A percentile compares a stretch with the other conserved stretches of the same genome.
phyloP scores from a whole-genome alignment of 2,113 vertebrate species.

The Serinus canaria region DNA sequence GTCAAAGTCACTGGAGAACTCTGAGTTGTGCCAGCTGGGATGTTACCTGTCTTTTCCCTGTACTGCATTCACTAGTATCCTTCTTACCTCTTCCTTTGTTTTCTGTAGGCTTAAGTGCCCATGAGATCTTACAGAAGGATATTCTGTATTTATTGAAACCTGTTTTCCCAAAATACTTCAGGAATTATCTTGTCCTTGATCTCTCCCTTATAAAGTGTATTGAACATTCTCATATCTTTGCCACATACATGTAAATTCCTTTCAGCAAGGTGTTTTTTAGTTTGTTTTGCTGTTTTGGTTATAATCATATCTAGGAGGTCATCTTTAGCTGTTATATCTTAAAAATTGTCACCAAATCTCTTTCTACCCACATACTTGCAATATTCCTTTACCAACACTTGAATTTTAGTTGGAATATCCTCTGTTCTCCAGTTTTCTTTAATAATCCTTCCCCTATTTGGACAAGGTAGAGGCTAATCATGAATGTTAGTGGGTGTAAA shows the following conservation, averaged over 20 bases:
- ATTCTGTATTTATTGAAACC: background rate
- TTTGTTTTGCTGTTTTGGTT: background rate
- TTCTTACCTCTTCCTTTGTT: background rate
- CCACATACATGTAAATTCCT: background rate
- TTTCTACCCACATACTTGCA: background rate
- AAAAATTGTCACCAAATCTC: background rate
- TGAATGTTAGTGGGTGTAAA: background rate
- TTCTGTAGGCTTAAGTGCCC: background rate
- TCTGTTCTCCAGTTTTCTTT: background rate
- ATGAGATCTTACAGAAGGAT: background rate
- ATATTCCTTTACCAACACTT: background rate
- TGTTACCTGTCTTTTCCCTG: background rate
- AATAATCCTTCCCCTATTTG: background rate
- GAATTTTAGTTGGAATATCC: background rate
- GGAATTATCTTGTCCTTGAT: background rate
- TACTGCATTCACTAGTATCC: background rate
- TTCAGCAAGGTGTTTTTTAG: background rate
- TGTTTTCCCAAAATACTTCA: background rate
- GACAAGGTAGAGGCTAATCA: background rate
- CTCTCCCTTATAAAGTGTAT: background rate
- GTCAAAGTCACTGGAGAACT: background rate
- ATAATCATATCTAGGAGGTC: background rate
- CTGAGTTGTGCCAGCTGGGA: background rate
- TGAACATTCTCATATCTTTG: background rate
- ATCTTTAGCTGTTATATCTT: background rate